Percentiles rank a stretch among this genome's conserved stretches.
Evolutionary conservation across 2,888 invertebrate genomes (phyloP).

Genomic region (Lasioglossum vierecki): DNA sequence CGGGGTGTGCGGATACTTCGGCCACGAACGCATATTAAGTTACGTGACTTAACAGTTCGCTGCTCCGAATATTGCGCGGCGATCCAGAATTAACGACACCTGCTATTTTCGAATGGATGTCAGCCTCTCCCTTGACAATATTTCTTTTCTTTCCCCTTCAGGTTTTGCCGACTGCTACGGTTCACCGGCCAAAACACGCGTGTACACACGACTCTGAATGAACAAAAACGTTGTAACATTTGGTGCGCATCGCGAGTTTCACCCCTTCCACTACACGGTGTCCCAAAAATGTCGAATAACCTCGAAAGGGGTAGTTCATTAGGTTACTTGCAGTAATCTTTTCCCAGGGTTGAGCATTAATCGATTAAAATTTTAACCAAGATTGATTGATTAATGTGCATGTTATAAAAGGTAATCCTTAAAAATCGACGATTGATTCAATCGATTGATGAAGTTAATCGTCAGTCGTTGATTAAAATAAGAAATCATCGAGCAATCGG

Average conservation of each 20-base stretch:
- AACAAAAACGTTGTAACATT: neutral
- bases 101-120: slow-evolving; percentile 62
- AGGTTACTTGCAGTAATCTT: too few species aligned
- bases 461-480: too few species aligned
- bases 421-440: too few species aligned
- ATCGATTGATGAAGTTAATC: too few species aligned
- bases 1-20: slow-evolving; percentile 33
- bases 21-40: slow-evolving; percentile 55
- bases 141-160: slow-evolving; percentile 39
- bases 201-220: neutral
- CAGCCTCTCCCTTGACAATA: slow-evolving; percentile 44
- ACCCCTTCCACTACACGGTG: too few species aligned
- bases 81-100: slow-evolving; percentile 64
- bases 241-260: neutral
- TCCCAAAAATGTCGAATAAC: too few species aligned
- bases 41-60: slow-evolving; percentile 64
- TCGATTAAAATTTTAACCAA: too few species aligned
- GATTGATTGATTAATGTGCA: too few species aligned
- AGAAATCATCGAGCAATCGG: too few species aligned
- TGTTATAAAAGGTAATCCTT: too few species aligned
- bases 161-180: slow-evolving; percentile 3
- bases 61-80: slow-evolving; percentile 56
- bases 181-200: neutral
- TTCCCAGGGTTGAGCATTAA: too few species aligned
- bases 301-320: too few species aligned